phyloP scores from a whole-genome alignment of 2,888 invertebrate genomes.

The Leptarthrus brevirostris region DNA sequence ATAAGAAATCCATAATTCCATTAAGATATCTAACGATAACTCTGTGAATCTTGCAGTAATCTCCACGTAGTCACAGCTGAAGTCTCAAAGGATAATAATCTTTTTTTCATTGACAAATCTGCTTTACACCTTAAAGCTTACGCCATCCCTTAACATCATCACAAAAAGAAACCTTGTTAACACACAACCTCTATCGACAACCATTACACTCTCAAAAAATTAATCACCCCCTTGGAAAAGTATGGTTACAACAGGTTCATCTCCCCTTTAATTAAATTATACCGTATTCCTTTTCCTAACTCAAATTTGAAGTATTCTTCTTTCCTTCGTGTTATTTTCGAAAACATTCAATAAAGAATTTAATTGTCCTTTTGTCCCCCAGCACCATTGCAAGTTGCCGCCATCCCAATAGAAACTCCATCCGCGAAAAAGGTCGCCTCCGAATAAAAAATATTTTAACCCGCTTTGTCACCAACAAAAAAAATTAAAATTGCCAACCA shows the following conservation, averaged over 20 bases:
- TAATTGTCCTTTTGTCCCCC: conserved; percentile 51
- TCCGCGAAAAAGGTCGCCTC: conserved; percentile 10
- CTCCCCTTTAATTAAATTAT: conserved; percentile 48
- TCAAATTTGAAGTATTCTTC: conserved; percentile 43
- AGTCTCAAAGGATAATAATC: too few species aligned
- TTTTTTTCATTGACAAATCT: too few species aligned
- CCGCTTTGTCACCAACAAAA: conserved; percentile 42
- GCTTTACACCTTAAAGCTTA: too few species aligned
- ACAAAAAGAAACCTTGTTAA: too few species aligned
- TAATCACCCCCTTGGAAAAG: conserved; percentile 26
- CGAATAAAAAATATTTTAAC: conserved; percentile 38
- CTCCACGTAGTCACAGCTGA: too few species aligned
- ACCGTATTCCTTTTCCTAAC: conserved; percentile 29
- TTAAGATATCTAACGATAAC: too few species aligned
- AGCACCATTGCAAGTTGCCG: conserved; percentile 10
- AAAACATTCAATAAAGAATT: conserved; percentile 53
- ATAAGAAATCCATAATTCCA: too few species aligned
- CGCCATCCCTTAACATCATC: too few species aligned
- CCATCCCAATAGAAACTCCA: conserved; percentile 10
- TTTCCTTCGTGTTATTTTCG: conserved; percentile 50
- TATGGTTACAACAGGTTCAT: conserved; percentile 40
- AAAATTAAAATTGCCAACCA: conserved; percentile 38
- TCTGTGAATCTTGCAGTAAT: too few species aligned
- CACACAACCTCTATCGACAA: background rate
- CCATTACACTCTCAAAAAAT: conserved; percentile 18